Conservation (phyloP, 1,140 invertebrate genomes). For the Bombus ignitus region DNA sequence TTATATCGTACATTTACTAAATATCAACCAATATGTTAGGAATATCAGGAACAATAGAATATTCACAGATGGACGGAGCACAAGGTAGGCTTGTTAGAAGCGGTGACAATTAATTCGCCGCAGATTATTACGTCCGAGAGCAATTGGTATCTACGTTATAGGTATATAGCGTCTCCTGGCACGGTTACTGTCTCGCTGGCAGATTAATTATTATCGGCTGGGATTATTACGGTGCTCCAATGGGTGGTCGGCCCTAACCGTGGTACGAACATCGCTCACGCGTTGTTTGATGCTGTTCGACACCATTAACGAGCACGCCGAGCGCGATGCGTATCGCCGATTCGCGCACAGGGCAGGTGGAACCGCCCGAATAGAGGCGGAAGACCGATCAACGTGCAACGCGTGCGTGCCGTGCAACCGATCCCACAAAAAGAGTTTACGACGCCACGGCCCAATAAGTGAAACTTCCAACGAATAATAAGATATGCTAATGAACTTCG, state of each 20-base stretch:
- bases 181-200: constrained; percentile 58
- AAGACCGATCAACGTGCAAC: neutral
- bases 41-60: neutral
- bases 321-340: constrained; percentile 23
- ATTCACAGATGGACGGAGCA: neutral
- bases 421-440: neutral
- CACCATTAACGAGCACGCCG: constrained; percentile 33
- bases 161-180: constrained; percentile 35
- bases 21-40: neutral
- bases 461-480: constrained; percentile 1
- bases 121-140: constrained; percentile 63
- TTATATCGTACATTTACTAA: neutral
- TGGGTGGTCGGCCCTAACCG: constrained; percentile 58
- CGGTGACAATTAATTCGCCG: constrained; percentile 60
- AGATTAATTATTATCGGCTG: constrained; percentile 67
- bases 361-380: neutral
- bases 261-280: constrained; percentile 61
- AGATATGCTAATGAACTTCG: neutral
- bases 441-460: neutral
- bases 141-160: constrained; percentile 57
- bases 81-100: constrained; percentile 21
- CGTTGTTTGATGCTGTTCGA: constrained; percentile 58
- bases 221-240: constrained; percentile 63
- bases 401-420: neutral
- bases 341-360: constrained; percentile 22